Evolutionary conservation across 2,113 vertebrate genomes (phyloP).

Genomic region (Tylochromis polylepis): DNA sequence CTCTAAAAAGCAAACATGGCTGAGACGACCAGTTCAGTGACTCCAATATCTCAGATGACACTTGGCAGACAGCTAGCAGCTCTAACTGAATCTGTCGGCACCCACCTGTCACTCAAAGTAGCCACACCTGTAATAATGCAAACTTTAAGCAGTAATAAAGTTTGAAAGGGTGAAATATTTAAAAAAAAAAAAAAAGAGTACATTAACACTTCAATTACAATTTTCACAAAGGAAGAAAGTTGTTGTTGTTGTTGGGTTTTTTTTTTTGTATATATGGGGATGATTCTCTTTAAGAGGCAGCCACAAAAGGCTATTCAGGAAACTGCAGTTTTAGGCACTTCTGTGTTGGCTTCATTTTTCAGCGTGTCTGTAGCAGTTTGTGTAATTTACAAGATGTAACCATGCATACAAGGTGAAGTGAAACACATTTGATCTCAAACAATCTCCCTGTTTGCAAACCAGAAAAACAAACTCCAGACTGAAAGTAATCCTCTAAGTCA

Average conservation of each 20-base stretch:
- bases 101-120: neutral
- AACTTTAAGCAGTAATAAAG: neutral
- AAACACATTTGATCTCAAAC: neutral
- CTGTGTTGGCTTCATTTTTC: neutral
- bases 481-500: conserved; percentile 38
- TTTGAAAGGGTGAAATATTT: neutral
- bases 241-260: no score
- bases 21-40: neutral
- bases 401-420: neutral
- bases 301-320: neutral
- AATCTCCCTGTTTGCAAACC: neutral
- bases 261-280: neutral
- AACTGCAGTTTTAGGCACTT: fast-evolving
- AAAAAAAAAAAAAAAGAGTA: neutral
- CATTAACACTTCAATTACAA: neutral
- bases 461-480: neutral
- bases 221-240: neutral
- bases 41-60: neutral
- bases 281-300: neutral
- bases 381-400: neutral
- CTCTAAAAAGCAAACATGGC: neutral
- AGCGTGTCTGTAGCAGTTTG: neutral
- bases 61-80: neutral
- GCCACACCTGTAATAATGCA: neutral
- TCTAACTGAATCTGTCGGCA: neutral